phyloP scores from a whole-genome alignment of 2,888 invertebrate species.

The Pogonocherus hispidulus region DNA sequence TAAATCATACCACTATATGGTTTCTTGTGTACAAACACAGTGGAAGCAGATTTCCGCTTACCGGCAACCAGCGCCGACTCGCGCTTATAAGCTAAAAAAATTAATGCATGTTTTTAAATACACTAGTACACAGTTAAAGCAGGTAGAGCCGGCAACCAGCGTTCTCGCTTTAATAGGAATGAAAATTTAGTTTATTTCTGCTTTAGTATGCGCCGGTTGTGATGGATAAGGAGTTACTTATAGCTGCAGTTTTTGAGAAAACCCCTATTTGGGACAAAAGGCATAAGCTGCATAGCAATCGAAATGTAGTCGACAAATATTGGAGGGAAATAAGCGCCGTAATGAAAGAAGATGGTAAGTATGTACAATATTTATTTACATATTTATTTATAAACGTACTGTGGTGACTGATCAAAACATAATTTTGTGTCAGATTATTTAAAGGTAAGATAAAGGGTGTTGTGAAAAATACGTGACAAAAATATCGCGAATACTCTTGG shows the following conservation, averaged over 20 bases:
- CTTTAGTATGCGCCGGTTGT: not conserved
- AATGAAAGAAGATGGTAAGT: conserved; percentile 28
- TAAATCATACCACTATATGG: no score
- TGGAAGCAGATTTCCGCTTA: not conserved
- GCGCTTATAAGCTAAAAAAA: not conserved
- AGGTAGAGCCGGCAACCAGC: no score
- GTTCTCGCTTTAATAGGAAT: no score
- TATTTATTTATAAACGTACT: no score
- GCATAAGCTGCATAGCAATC: conserved; percentile 16
- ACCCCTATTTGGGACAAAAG: conserved; percentile 27
- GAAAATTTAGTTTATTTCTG: no score
- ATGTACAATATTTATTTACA: not conserved
- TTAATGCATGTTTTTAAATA: not conserved
- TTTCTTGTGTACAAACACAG: not conserved
- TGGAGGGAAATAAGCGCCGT: conserved; percentile 22
- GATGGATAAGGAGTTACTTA: conserved; percentile 7
- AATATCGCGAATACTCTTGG: conserved; percentile 22
- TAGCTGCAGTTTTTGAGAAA: conserved; percentile 19
- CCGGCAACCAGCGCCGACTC: no score
- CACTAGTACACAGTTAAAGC: not conserved
- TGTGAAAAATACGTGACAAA: conserved; percentile 13
- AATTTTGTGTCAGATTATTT: no score
- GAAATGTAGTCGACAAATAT: conserved; percentile 17
- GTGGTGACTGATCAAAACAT: no score
- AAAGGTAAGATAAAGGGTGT: conserved; percentile 5